phyloP scores from a whole-genome alignment of 2,113 vertebrate genomes.

The Onychostoma macrolepis region DNA sequence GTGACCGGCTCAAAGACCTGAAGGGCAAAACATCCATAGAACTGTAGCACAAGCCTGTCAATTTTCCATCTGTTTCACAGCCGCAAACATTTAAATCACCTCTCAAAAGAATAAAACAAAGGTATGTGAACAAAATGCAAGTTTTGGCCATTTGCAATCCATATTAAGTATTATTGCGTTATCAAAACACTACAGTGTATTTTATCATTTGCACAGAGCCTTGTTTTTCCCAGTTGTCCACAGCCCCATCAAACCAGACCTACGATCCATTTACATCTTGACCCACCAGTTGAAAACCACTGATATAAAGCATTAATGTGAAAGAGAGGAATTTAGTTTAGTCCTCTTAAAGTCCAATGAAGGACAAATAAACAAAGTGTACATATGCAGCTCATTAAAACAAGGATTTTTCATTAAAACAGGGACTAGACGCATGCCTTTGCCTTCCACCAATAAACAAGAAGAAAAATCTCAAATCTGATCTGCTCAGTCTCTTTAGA shows the following conservation, averaged over 20 bases:
- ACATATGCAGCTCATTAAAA: slow-evolving; percentile 70
- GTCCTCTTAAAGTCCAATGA: slow-evolving; percentile 72
- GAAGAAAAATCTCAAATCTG: neutral
- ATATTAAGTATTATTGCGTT: too few species aligned
- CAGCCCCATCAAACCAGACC: neutral
- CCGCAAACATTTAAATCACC: too few species aligned
- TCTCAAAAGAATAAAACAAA: too few species aligned
- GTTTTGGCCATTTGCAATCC: too few species aligned
- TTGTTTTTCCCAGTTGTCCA: neutral
- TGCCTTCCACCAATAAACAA: neutral
- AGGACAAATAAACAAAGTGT: slow-evolving; percentile 65
- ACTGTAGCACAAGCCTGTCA: too few species aligned
- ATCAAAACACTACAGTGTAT: neutral
- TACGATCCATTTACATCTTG: neutral
- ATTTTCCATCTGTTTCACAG: too few species aligned
- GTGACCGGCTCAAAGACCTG: too few species aligned
- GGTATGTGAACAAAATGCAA: too few species aligned
- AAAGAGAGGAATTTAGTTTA: neutral
- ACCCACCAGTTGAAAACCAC: neutral
- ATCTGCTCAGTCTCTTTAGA: slow-evolving; percentile 1
- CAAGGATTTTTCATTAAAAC: slow-evolving; percentile 46
- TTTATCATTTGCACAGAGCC: neutral
- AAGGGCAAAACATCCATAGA: too few species aligned
- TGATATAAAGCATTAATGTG: neutral
- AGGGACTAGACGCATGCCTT: neutral